Base-by-base conservation (phyloP, 1,140 invertebrate genomes). In the Idris sp. region DNA sequence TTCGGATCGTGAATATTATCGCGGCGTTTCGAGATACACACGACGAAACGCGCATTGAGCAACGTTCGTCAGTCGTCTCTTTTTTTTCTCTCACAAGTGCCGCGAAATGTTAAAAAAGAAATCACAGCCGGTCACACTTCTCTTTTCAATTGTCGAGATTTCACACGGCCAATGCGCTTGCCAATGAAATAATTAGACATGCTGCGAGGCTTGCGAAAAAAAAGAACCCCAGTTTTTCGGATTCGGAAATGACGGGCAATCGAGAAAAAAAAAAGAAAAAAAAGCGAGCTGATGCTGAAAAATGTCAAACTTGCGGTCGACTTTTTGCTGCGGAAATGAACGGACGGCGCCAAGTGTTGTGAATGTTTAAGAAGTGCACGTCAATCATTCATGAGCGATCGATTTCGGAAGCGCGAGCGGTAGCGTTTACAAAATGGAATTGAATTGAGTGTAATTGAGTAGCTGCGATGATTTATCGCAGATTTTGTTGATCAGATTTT, bases 171-270 rank as follows among this genome's bases (percentile, higher is more conserved):
- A 58, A 65, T 51, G 68, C n/a, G n/a, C 68, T 69, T 58, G 71
- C 72, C 74, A 74, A 75, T 76, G 68, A 73, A 73, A 81, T 79
- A 74, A 81, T 77, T 78, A 74, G 62, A 76, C 69, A 71, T 59
- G 43, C 49, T 30, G 46, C n/a, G 9, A 15, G 28, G 35, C 16
- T 58, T 44, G n/a, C 49, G 51, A 53, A 68, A 58, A 51, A 53
- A 28, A 65, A 54, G 40, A 26, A 38, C 19, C 43, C 48, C 14
- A 13, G 31, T 48, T 71, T 75, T 65, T 26, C 30, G 46, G 54
- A 59, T n/a, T 38, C 51, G 33, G 22, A 58, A 73, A 53, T 54
- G 53, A 58, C 62, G 33, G 28, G 43, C 35, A 49, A 67, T 28
- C n/a, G 35, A 31, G n/a, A 26, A 14, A 51, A 59, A 51, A 49